Evolutionary conservation across 2,888 invertebrate species (phyloP).

Genomic region (Seira ritae): DNA sequence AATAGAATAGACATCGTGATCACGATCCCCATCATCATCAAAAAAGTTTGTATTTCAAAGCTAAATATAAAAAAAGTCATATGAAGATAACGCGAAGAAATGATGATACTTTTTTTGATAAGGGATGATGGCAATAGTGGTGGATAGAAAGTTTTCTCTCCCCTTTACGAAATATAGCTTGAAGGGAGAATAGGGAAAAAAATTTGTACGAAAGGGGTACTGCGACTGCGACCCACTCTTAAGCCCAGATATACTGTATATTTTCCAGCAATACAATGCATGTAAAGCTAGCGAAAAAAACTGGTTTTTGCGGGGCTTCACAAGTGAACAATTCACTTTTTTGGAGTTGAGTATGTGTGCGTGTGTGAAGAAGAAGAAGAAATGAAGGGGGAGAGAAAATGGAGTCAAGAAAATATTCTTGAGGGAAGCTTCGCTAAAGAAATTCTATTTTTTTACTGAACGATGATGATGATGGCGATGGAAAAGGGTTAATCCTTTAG

Average conservation of each 20-base stretch:
- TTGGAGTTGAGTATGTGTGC: not conserved
- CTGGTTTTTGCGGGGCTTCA: constrained; percentile 59
- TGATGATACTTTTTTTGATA: not conserved
- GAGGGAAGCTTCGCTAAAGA: not conserved
- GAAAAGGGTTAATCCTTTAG: not conserved
- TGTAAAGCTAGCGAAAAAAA: constrained; percentile 54
- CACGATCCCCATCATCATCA: not conserved
- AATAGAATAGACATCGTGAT: not conserved
- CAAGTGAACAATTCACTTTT: not conserved
- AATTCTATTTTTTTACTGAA: not conserved
- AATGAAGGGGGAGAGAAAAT: constrained; percentile 8
- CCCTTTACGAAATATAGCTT: not conserved
- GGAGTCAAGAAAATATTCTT: constrained; percentile 16
- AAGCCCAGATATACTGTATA: not conserved
- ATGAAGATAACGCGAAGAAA: not conserved
- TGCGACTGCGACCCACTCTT: not conserved
- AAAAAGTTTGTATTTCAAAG: not conserved
- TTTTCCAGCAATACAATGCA: too few relatives aligned
- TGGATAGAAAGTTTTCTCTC: not conserved
- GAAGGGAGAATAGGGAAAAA: not conserved
- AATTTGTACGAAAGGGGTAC: constrained; percentile 6
- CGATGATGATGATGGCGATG: constrained; percentile 7
- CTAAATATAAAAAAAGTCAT: not conserved
- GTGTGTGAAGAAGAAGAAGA: not conserved
- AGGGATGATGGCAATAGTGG: not conserved